Conservation (phyloP, 2,888 invertebrate species). For the Ceratothoa steindachneri region DNA sequence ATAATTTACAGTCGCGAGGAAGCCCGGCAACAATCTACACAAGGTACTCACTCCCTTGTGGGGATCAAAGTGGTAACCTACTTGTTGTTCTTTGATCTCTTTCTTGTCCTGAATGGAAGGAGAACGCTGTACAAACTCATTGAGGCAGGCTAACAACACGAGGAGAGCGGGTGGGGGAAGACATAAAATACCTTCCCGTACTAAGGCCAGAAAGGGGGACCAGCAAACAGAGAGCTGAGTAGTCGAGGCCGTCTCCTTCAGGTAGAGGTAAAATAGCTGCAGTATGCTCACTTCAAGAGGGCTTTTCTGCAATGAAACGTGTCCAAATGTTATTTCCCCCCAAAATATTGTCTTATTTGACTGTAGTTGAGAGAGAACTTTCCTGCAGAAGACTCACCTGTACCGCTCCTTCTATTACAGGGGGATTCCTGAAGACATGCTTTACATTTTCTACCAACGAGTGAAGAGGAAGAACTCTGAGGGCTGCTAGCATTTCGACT, state of each 20-base stretch:
- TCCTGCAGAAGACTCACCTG: too few species aligned
- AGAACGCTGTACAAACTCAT: conserved; percentile 76
- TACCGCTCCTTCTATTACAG: conserved; percentile 51
- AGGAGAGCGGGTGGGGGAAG: conserved; percentile 74
- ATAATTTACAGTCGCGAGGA: too few species aligned
- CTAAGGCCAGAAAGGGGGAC: conserved; percentile 68
- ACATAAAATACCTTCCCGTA: conserved; percentile 67
- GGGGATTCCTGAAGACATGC: conserved; percentile 73
- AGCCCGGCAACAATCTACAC: too few species aligned
- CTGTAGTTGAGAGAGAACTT: too few species aligned
- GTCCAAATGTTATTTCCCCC: too few species aligned
- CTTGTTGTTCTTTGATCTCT: conserved; percentile 60
- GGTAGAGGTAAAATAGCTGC: conserved; percentile 70
- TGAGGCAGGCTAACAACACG: conserved; percentile 69
- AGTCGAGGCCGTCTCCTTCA: conserved; percentile 60
- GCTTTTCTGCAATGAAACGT: conserved; percentile 55
- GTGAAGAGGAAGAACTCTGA: conserved; percentile 78
- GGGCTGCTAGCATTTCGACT: conserved; percentile 72
- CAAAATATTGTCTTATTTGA: too few species aligned
- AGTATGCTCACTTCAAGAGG: conserved; percentile 72
- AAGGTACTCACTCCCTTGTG: too few species aligned
- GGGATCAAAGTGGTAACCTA: too few species aligned
- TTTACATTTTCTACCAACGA: conserved; percentile 75
- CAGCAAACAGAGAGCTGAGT: conserved; percentile 70
- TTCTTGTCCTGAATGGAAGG: conserved; percentile 70